These are phyloP conservation scores for Metopolophium dirhodum DNA, from an alignment of 1,140 invertebrate species.

Conservation along the genomic window DNA sequence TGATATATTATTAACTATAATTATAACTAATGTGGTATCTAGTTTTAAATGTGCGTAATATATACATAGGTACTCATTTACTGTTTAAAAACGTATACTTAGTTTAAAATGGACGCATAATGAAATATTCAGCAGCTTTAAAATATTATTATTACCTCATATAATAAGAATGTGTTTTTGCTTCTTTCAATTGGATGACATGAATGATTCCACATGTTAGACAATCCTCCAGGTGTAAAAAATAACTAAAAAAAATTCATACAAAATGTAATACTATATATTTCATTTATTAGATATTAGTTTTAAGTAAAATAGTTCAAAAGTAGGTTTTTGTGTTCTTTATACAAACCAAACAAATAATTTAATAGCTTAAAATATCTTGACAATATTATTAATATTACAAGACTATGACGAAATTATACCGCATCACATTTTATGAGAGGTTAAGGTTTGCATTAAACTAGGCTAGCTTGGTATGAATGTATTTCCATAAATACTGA, in stretches of 20 bases:
- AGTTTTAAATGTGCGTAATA: background rate
- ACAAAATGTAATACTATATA: background rate
- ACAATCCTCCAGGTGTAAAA: conserved; percentile 55
- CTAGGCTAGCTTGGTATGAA: background rate
- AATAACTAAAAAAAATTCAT: conserved; percentile 53
- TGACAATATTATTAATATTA: too few species aligned
- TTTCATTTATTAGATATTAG: background rate
- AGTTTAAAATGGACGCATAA: background rate
- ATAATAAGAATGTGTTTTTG: conserved; percentile 35
- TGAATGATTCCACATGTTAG: conserved; percentile 54
- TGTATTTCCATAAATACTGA: background rate
- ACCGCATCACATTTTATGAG: background rate
- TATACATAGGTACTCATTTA: background rate
- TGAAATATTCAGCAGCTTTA: background rate
- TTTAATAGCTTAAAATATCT: background rate
- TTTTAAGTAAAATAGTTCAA: background rate
- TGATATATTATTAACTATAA: background rate
- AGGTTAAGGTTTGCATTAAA: background rate
- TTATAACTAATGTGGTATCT: background rate
- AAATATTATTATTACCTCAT: conserved; percentile 17
- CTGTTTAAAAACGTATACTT: too few species aligned
- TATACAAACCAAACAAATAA: background rate
- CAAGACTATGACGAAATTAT: background rate
- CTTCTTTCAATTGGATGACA: conserved; percentile 58
- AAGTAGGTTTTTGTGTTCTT: background rate